Base-by-base conservation (phyloP, 2,797 vertebrate species). In the Dryobates pubescens region DNA sequence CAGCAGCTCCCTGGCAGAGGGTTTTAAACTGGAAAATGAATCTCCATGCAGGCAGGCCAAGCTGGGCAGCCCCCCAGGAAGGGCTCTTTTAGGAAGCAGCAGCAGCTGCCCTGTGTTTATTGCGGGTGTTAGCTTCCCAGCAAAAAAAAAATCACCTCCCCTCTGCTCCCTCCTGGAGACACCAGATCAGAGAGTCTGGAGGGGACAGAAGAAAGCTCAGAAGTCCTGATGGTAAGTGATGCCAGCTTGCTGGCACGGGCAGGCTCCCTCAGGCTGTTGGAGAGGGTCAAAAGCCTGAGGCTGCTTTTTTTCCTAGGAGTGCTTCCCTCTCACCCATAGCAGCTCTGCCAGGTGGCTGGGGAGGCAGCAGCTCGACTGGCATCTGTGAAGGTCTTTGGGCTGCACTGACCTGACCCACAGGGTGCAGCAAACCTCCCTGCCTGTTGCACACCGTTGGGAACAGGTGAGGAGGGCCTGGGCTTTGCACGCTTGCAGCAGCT, bases 1-100 rank as follows among this genome's bases (percentile, higher is more conserved):
- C 53, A 70, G 30, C n/a, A 88, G 86, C 93, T 93, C 88, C 78
- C 73, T 93, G 57, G 41, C 61, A 83, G 2, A 49, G 76, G 67
- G 68, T 72, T 94, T 95, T 83, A 89, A 92, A 94, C 81, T 88
- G 88, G 75, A 89, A 86, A 86, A 81, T 89, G 7, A 76, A 78
- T 92, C 89, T 86, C 75, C 79, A 75, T 93, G 81, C 86, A 41
- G 38, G 69, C 93, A 81, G 51, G 49, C 9, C 24, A 86, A 85
- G 32, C 56, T 72, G 12, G 59, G 68, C 75, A 85, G 59, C 22
- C 22, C 82, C 67, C 92, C 45, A 22, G 70, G 38, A 81, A 86
- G 13, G 12, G 89, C 88, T 85, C 43, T 45, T 58, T 68, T 61
- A 86, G 82, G 78, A 68, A 89, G 62, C 49, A 87, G 36, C 20